A percentile compares a stretch with the other conserved stretches of the same genome.
These are phyloP conservation scores for Nestor notabilis DNA, from an alignment of 2,113 vertebrate species.

Conservation along the genomic window DNA sequence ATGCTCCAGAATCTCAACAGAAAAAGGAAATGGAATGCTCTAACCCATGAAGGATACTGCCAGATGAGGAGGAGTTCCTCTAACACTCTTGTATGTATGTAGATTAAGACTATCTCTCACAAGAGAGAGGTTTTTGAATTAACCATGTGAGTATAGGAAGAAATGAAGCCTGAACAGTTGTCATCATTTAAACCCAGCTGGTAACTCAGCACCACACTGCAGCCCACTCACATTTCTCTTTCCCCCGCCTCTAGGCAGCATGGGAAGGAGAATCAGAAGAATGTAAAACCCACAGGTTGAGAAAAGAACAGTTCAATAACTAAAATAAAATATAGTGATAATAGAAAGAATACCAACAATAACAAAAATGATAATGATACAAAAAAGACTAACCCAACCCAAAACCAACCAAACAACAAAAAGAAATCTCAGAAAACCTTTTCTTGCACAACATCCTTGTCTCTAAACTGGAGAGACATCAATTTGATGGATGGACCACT, in stretches of 20 bases:
- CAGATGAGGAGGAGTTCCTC: accelerated
- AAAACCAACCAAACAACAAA: too few relatives aligned
- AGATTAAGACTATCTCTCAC: neutral
- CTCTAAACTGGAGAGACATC: too few relatives aligned
- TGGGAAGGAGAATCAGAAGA: neutral
- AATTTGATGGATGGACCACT: too few relatives aligned
- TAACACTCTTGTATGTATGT: neutral
- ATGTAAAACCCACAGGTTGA: neutral
- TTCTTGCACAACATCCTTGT: too few relatives aligned
- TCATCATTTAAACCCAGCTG: neutral
- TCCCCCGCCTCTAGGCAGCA: neutral
- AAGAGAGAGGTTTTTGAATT: accelerated
- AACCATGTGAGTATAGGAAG: accelerated
- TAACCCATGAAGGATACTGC: accelerated
- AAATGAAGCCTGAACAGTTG: neutral
- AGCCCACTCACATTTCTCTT: neutral
- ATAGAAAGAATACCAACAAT: neutral
- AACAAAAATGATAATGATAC: neutral
- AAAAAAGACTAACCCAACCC: too few relatives aligned
- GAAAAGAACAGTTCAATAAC: neutral
- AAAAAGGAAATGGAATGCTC: neutral
- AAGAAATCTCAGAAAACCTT: too few relatives aligned
- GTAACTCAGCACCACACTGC: neutral
- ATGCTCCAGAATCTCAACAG: neutral
- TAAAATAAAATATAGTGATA: neutral